phyloP scores from a whole-genome alignment of 2,797 vertebrate species.

The Erpetoichthys calabaricus region DNA sequence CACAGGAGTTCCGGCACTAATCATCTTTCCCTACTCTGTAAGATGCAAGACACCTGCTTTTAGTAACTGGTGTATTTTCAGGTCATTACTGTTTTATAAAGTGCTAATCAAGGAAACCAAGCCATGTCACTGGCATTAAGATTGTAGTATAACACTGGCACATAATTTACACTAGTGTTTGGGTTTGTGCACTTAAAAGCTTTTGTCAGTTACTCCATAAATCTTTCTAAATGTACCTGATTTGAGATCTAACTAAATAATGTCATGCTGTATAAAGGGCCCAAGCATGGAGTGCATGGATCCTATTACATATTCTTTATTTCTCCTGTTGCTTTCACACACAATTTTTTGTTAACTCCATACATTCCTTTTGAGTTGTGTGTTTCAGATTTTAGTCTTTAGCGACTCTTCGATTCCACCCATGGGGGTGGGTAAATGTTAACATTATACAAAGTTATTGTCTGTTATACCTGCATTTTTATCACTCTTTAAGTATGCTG shows the following conservation, averaged over 20 bases:
- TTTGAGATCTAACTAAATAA: slow-evolving; percentile 30
- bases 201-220: slow-evolving; percentile 35
- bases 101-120: slow-evolving; percentile 52
- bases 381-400: no score
- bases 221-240: slow-evolving; percentile 34
- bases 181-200: slow-evolving; percentile 43
- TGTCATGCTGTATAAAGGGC: no score
- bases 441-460: no score
- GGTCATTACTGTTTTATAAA: slow-evolving; percentile 58
- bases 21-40: slow-evolving; percentile 49
- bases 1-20: slow-evolving; percentile 47
- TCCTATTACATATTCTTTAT: not conserved
- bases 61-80: slow-evolving; percentile 59
- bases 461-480: no score
- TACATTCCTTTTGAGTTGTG: no score
- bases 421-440: no score
- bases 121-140: slow-evolving; percentile 37
- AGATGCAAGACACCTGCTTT: slow-evolving; percentile 54
- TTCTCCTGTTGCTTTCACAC: no score
- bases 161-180: slow-evolving; percentile 34
- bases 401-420: no score
- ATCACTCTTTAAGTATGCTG: no score
- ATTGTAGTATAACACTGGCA: slow-evolving; percentile 42
- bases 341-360: no score
- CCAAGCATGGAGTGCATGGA: no score